These are phyloP conservation scores for Anastrepha obliqua DNA, from an alignment of 1,140 invertebrate genomes.

Conservation along the genomic window DNA sequence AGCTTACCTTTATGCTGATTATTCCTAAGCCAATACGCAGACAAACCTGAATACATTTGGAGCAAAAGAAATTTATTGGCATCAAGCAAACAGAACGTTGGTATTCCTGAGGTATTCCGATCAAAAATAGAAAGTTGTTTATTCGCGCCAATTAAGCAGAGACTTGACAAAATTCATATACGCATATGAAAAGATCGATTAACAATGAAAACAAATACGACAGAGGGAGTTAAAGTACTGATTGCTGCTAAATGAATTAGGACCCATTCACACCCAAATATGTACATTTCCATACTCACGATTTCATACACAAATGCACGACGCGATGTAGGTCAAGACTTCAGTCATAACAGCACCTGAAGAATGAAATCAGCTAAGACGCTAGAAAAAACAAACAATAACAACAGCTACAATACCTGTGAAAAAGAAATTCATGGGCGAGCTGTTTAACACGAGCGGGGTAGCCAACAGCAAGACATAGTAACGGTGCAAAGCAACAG, in stretches of 20 bases:
- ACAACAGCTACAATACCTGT: not conserved
- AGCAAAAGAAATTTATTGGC: no score
- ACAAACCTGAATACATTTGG: no score
- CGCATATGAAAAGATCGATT: not conserved
- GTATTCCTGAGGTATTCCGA: not conserved
- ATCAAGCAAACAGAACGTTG: no score
- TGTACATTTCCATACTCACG: not conserved
- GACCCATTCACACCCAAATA: constrained; percentile 16
- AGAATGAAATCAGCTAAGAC: constrained; percentile 1
- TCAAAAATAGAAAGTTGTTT: constrained; percentile 31
- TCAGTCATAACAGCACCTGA: constrained; percentile 31
- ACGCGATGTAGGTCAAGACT: not conserved
- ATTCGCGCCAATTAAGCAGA: not conserved
- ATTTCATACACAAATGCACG: not conserved
- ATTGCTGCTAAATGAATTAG: not conserved
- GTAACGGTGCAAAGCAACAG: no score
- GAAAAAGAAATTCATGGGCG: not conserved
- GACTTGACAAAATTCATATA: not conserved
- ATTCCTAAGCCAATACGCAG: no score
- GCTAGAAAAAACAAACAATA: not conserved
- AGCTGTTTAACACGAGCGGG: not conserved
- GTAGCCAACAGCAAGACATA: no score
- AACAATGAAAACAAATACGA: not conserved
- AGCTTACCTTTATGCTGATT: no score
- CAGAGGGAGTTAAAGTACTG: not conserved